A percentile compares a stretch with the other conserved stretches of the same genome.
These are phyloP conservation scores for Tromatobia lineatoria DNA, from an alignment of 2,888 invertebrate species.

Conservation along the genomic window DNA sequence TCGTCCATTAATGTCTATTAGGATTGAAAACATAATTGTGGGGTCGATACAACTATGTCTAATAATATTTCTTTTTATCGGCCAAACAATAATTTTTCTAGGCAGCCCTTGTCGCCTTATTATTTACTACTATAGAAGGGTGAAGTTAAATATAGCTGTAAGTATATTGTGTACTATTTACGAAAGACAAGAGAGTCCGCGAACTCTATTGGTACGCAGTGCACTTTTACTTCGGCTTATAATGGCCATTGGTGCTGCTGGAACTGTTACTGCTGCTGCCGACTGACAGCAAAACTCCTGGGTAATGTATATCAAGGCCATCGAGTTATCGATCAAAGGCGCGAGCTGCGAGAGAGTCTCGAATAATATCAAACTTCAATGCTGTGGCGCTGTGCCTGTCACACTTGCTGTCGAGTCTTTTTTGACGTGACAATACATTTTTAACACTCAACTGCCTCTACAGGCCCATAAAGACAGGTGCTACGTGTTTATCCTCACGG, in stretches of 20 bases:
- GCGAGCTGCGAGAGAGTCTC: slow-evolving; percentile 69
- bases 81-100: too few species aligned
- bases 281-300: slow-evolving; percentile 72
- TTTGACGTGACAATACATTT: slow-evolving; percentile 58
- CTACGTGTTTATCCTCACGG: too few species aligned
- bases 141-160: background rate
- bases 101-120: background rate
- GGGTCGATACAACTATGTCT: too few species aligned
- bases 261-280: slow-evolving; percentile 16
- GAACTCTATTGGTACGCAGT: slow-evolving; percentile 31
- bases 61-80: too few species aligned
- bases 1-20: too few species aligned
- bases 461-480: too few species aligned
- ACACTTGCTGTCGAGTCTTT: slow-evolving; percentile 32
- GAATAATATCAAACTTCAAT: slow-evolving; percentile 63
- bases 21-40: too few species aligned
- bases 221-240: slow-evolving; percentile 74
- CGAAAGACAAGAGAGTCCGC: slow-evolving; percentile 24
- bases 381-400: background rate
- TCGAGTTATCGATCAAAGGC: slow-evolving; percentile 78
- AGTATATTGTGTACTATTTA: background rate
- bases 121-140: background rate
- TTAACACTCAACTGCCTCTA: background rate
- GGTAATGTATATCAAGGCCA: slow-evolving; percentile 78
- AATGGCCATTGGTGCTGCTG: background rate